Evolutionary conservation across 1,140 invertebrate genomes (phyloP), one percentile per base, ranked within the genome.

Genomic region (Apis laboriosa): DNA sequence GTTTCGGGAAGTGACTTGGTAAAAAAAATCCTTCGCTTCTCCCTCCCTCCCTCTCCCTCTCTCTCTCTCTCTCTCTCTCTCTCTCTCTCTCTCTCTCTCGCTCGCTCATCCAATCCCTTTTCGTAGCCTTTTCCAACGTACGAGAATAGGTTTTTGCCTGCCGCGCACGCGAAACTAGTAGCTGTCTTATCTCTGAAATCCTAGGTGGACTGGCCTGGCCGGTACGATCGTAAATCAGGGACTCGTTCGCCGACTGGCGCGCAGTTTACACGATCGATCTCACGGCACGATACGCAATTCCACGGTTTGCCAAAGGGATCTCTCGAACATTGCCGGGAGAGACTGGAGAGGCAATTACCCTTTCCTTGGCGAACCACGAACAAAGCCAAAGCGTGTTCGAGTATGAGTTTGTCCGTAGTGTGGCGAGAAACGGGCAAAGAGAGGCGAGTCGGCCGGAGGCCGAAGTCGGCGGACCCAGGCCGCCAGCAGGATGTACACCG

Each of bases 401-500:
- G 79, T 90, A 86, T 89, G 90, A 91, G 81, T 88, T 84, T 84
- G 86, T 86, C 79, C 63, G 68, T 83, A 83, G 74, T 87, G 84
- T 34, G 4, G 90, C 75, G 86, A 90, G 88, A 87, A 87, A 87
- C 83, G 84, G 83, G 85, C 84, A 81, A 87, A 89, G 82, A 84
- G 86, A 71, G 64, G 80, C 55, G 12, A 17, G 61, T 7, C 34
- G 64, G 56, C 77, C 68, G 49, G 13, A 75, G 74, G 71, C 75
- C 83, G 66, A 68, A 78, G 85, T 68, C 72, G 53, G 63, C 74
- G 66, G 75, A 78, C 72, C 80, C 51, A 24, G 75, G 77, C 86
- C 86, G 73, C 88, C 89, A 94, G 91, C 92, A 93, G 92, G 92
- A 93, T 94, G 92, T 93, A 91, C 34, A 43, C 88, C 74, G 75